Conservation (phyloP, 2,888 invertebrate genomes). For the Rotaria magnacalcarata region DNA sequence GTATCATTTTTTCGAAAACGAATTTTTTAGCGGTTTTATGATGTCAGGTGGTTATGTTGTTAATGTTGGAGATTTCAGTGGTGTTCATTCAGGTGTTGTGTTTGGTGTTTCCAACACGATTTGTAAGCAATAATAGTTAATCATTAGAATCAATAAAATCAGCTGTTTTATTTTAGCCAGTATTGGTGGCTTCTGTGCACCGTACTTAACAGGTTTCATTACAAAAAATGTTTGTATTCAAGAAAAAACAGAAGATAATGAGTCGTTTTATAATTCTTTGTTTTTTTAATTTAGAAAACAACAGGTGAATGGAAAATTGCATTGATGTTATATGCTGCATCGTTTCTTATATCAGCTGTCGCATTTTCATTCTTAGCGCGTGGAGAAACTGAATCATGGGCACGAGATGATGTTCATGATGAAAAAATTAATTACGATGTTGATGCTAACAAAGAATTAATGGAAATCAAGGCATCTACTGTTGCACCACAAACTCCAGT, state of each 20-base stretch:
- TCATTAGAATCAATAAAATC: neutral
- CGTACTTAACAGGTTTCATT: neutral
- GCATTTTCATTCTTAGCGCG: neutral
- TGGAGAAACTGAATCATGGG: constrained; percentile 20
- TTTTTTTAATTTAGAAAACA: neutral
- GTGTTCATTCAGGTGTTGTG: constrained; percentile 18
- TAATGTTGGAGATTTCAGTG: constrained; percentile 7
- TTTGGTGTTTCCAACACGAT: constrained; percentile 4
- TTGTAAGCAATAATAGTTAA: neutral
- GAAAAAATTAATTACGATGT: constrained; percentile 20
- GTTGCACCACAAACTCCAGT: neutral
- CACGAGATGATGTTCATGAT: neutral
- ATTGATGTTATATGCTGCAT: neutral
- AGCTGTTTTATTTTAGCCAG: neutral
- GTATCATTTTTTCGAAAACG: neutral
- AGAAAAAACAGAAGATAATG: neutral
- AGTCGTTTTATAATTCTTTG: too few relatives aligned
- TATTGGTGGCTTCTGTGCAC: neutral
- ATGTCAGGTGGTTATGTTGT: neutral
- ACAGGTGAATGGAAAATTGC: neutral
- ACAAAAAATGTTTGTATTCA: neutral
- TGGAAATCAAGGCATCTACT: neutral
- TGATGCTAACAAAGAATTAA: constrained; percentile 24
- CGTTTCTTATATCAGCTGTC: constrained; percentile 15
- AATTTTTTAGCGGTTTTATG: neutral